phyloP scores from a whole-genome alignment of 2,888 invertebrate genomes.

The Cheilosia urbana region DNA sequence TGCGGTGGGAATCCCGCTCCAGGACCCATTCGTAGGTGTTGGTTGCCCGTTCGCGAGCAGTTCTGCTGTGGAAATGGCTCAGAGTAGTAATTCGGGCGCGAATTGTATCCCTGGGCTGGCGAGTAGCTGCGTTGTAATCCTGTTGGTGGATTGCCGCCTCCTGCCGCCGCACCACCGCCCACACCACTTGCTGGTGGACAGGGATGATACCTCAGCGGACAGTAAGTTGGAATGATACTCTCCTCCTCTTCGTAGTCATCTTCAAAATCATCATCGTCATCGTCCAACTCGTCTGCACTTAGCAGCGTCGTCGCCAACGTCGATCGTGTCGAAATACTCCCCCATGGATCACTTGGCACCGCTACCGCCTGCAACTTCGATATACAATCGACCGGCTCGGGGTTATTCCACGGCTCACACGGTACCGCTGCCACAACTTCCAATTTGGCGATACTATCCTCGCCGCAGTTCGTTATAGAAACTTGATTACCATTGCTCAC shows the following conservation, averaged over 20 bases:
- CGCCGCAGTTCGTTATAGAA: slow-evolving; percentile 77
- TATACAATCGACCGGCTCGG: slow-evolving; percentile 85
- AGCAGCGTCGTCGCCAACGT: slow-evolving; percentile 83
- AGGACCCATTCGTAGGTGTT: slow-evolving; percentile 82
- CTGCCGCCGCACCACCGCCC: slow-evolving; percentile 12
- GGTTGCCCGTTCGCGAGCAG: slow-evolving; percentile 84
- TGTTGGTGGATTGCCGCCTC: slow-evolving; percentile 37
- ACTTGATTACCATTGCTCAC: slow-evolving; percentile 80
- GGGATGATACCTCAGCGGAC: slow-evolving; percentile 82
- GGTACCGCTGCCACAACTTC: slow-evolving; percentile 81
- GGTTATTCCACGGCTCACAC: slow-evolving; percentile 81
- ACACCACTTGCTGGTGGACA: slow-evolving; percentile 77
- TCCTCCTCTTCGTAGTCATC: slow-evolving; percentile 84
- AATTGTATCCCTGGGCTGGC: slow-evolving; percentile 80
- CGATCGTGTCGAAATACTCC: slow-evolving; percentile 82
- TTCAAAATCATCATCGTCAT: slow-evolving; percentile 84
- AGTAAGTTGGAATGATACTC: slow-evolving; percentile 83
- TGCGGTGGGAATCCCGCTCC: slow-evolving; percentile 77
- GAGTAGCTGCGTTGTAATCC: slow-evolving; percentile 77
- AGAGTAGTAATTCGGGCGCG: slow-evolving; percentile 83
- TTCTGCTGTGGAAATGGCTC: slow-evolving; percentile 84
- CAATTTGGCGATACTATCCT: slow-evolving; percentile 84
- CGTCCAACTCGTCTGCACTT: slow-evolving; percentile 82
- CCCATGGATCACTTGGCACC: slow-evolving; percentile 87
- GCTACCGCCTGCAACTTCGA: slow-evolving; percentile 89